Evolutionary conservation across 92 coral and sea anemone species (phyloP).

Genomic region (Zoanthus gigantus): DNA sequence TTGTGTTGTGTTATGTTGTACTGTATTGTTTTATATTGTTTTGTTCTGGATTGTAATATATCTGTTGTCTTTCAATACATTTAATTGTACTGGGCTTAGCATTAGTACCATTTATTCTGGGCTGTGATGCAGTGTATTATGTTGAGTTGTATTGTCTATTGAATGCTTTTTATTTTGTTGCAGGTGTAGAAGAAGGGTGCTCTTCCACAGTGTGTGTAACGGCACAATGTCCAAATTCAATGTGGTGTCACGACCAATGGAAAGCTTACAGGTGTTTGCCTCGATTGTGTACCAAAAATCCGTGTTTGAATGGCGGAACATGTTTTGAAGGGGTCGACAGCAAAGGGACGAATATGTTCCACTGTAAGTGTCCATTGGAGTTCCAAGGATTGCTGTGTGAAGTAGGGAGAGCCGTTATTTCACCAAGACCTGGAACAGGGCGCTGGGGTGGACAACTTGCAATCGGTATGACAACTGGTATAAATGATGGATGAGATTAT

Average conservation of each 20-base stretch:
- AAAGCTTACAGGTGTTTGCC: constrained; percentile 77
- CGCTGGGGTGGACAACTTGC: constrained; percentile 70
- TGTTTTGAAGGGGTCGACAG: constrained; percentile 82
- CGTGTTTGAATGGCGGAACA: constrained; percentile 87
- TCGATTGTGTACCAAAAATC: constrained; percentile 74
- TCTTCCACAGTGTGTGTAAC: constrained; percentile 67
- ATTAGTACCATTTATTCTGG: too few species aligned
- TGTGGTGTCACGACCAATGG: constrained; percentile 96
- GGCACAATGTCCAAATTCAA: constrained; percentile 65
- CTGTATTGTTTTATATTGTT: too few species aligned
- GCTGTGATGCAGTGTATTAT: too few species aligned
- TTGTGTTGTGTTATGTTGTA: too few species aligned
- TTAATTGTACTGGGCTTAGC: too few species aligned
- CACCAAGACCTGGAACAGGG: constrained; percentile 60
- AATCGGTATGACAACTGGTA: constrained; percentile 59
- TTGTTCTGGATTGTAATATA: too few species aligned
- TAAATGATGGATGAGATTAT: too few species aligned
- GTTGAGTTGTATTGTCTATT: too few species aligned
- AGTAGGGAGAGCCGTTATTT: constrained; percentile 67
- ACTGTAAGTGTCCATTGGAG: constrained; percentile 71
- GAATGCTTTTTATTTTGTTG: constrained; percentile 1
- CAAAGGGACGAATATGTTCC: constrained; percentile 70
- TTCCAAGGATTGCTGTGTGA: constrained; percentile 90
- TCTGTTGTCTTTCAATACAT: too few species aligned
- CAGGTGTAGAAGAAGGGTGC: constrained; percentile 87